Percentiles rank a stretch among this genome's conserved stretches.
Conservation (phyloP, 2,797 vertebrate genomes). For the Centropyge bicolor region DNA sequence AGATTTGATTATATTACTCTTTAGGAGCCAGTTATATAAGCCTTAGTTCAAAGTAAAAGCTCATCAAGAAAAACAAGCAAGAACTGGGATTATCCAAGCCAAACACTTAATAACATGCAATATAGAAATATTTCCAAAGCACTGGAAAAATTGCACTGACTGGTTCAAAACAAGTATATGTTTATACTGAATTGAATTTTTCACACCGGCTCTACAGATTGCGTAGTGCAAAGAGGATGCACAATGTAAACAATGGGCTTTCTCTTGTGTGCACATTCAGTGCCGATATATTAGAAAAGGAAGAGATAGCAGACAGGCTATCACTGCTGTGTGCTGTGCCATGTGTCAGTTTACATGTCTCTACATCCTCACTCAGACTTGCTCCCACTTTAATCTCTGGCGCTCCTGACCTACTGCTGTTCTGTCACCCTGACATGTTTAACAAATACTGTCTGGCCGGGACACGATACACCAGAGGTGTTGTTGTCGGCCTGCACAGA, state of each 20-base stretch:
- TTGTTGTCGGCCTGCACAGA: slow-evolving; percentile 66
- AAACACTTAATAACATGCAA: background rate
- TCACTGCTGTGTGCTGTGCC: slow-evolving; percentile 63
- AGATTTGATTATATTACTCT: background rate
- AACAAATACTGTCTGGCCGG: slow-evolving; percentile 92
- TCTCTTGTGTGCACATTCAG: slow-evolving; percentile 41
- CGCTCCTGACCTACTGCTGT: slow-evolving; percentile 91
- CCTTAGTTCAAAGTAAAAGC: background rate
- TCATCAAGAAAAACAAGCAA: slow-evolving; percentile 1
- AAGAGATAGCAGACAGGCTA: slow-evolving; percentile 63
- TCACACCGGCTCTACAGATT: slow-evolving; percentile 13
- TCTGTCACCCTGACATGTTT: slow-evolving; percentile 96
- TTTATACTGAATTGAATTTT: slow-evolving; percentile 28
- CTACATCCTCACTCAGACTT: slow-evolving; percentile 74
- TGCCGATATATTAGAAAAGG: slow-evolving; percentile 59
- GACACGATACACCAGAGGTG: slow-evolving; percentile 72
- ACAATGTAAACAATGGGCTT: slow-evolving; percentile 55
- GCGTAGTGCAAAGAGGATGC: slow-evolving; percentile 36
- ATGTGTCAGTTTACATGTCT: slow-evolving; percentile 78
- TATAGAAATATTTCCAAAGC: background rate
- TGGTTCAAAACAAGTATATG: slow-evolving; percentile 13
- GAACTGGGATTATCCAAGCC: background rate
- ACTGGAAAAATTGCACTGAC: background rate
- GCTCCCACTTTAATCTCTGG: slow-evolving; percentile 79
- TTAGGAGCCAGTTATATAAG: background rate